Evolutionary conservation across 2,113 vertebrate genomes (phyloP), one percentile per base, ranked within the genome.

Genomic region (Lanius collurio): DNA sequence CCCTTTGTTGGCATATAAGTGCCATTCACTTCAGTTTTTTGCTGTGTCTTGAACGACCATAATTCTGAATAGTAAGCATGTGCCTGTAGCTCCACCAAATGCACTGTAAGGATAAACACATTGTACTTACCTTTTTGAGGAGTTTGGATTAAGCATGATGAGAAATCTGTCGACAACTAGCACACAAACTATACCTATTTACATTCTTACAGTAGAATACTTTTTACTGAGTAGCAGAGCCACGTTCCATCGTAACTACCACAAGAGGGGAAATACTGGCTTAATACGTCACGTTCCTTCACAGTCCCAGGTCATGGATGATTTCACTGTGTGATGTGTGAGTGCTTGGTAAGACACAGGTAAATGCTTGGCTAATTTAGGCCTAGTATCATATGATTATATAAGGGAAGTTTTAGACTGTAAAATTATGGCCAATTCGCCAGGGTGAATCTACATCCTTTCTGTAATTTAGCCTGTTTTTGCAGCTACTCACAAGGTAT

Each of bases 111-210:
- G 28, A 33, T 53, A 63, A 92, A 74, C 33, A 35, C 23, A 6
- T 10, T 15, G 12, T 37, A 24, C 20, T 53, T 46, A 8, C 4
- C 11, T 76, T 79, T 68, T 83, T 68, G 46, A 79, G 41, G 55
- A 41, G 20, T 37, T 75, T 55, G 53, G n/a, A 63, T n/a, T 63
- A 49, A 65, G 55, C 42, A 15, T 10, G 18, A 73, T 52, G 42
- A 71, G 31, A 87, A 64, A 62, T 42, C 26, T 77, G 23, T 62
- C 67, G 27, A 33, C 15, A 44, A 11, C 26, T 52, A 30, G n/a
- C n/a, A 68, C 16, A 19, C 0, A 1, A 1, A 2, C 20, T 49
- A 33, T 14, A 24, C 13, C 1, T 27, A 31, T 37, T 76, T 73
- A 47, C 22, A 21, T 41, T 90, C 35, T 88, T 42, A 53, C 9